Conservation (phyloP, 2,888 invertebrate species). For the Hirtodrosophila alboralis region DNA sequence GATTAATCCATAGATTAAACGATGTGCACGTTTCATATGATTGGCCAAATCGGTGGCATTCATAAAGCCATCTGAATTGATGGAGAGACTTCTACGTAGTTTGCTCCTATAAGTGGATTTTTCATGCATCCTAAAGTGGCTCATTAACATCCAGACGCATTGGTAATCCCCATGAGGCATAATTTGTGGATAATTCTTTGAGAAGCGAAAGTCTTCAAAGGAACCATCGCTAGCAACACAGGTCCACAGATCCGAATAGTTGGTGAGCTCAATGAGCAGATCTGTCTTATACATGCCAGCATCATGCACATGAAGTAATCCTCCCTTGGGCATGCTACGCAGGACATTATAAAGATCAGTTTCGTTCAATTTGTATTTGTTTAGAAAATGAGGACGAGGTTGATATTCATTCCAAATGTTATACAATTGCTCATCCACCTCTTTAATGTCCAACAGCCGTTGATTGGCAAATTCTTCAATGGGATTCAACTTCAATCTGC, state of each 20-base stretch:
- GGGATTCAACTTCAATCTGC: conserved; percentile 78
- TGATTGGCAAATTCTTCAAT: conserved; percentile 84
- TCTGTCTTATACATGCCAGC: conserved; percentile 86
- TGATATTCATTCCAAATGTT: conserved; percentile 39
- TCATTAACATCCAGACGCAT: conserved; percentile 68
- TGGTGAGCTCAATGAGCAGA: conserved; percentile 85
- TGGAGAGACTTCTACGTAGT: conserved; percentile 19
- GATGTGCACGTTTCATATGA: conserved; percentile 86
- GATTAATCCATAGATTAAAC: conserved; percentile 85
- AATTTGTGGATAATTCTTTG: conserved; percentile 18
- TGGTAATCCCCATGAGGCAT: conserved; percentile 13
- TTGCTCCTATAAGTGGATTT: conserved; percentile 83
- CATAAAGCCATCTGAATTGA: conserved; percentile 81
- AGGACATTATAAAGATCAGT: conserved; percentile 88
- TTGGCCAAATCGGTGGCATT: conserved; percentile 86
- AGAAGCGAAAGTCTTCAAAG: conserved; percentile 56
- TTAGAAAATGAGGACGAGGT: conserved; percentile 36
- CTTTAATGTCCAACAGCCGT: conserved; percentile 85
- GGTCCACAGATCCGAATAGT: conserved; percentile 51
- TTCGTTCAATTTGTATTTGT: conserved; percentile 54
- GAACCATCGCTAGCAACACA: conserved; percentile 35
- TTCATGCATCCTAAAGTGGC: conserved; percentile 29
- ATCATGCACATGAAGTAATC: conserved; percentile 88
- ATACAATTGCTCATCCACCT: conserved; percentile 85
- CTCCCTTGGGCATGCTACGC: conserved; percentile 89